These are phyloP conservation scores for Caenorhabditis imperialis DNA, from an alignment of 2,888 invertebrate genomes.

Conservation along the genomic window DNA sequence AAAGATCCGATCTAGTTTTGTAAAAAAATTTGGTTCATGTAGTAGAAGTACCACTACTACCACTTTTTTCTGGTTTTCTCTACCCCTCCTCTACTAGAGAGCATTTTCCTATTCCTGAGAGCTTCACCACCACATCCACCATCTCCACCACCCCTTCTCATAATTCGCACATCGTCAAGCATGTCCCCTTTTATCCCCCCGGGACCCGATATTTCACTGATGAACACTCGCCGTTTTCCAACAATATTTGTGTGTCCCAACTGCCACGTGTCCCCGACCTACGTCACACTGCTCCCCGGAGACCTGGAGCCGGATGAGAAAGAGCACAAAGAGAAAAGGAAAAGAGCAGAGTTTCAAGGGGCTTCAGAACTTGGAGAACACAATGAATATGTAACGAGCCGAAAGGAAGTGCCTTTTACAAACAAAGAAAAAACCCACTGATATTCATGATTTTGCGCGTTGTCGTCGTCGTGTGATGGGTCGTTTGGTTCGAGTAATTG, in stretches of 20 bases:
- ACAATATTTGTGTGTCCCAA: too few relatives aligned
- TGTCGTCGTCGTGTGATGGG: constrained; percentile 29
- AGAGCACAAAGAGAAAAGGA: neutral
- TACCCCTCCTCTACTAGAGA: too few relatives aligned
- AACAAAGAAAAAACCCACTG: constrained; percentile 39
- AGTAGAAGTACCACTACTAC: too few relatives aligned
- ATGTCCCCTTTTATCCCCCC: neutral
- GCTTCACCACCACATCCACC: too few relatives aligned
- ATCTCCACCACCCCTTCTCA: too few relatives aligned
- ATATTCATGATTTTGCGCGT: constrained; percentile 58
- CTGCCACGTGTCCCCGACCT: too few relatives aligned
- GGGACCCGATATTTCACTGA: neutral
- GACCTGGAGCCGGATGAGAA: too few relatives aligned
- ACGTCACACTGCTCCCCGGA: too few relatives aligned
- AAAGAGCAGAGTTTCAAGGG: constrained; percentile 6
- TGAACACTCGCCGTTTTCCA: constrained; percentile 6
- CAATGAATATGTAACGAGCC: constrained; percentile 56
- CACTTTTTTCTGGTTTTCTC: too few relatives aligned
- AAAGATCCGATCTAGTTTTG: too few relatives aligned
- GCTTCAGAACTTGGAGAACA: constrained; percentile 12
- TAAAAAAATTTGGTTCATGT: too few relatives aligned
- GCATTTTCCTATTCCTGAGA: too few relatives aligned
- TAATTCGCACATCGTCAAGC: constrained; percentile 47
- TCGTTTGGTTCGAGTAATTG: constrained; percentile 33
- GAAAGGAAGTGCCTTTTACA: constrained; percentile 34